Evolutionary conservation across 2,113 vertebrate species (phyloP).

Genomic region (Serinus canaria): DNA sequence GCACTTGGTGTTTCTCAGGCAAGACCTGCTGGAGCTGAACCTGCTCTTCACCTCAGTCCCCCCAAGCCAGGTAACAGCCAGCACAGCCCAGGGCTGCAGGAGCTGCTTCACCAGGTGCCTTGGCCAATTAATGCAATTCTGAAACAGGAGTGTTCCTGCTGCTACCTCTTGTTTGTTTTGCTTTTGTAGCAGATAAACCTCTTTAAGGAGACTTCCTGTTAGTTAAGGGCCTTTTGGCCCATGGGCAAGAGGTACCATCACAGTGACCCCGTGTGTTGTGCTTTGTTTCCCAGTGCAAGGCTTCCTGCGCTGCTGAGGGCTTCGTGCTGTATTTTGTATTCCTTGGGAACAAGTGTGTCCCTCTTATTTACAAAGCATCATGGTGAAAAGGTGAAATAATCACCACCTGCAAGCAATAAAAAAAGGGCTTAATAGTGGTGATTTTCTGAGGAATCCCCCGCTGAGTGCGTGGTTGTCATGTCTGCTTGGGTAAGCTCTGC

Average conservation of each 20-base stretch:
- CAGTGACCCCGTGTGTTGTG: accelerated
- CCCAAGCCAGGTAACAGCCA: not conserved
- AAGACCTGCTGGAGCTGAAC: not conserved
- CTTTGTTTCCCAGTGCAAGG: not conserved
- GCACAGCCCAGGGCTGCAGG: not conserved
- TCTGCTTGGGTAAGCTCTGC: not conserved
- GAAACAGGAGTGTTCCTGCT: not conserved
- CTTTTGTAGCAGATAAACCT: not conserved
- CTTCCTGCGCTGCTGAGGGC: not conserved
- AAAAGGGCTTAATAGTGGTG: not conserved
- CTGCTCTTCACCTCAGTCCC: not conserved
- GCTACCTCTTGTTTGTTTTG: not conserved
- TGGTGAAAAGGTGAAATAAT: not conserved
- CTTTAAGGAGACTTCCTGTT: not conserved
- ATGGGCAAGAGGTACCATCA: not conserved
- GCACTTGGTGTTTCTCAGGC: not conserved
- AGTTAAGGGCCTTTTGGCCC: not conserved
- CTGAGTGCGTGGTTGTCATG: not conserved
- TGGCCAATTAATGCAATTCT: not conserved
- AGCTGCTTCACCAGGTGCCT: not conserved
- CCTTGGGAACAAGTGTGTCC: not conserved
- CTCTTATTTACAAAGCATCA: not conserved
- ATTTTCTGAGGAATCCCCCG: not conserved
- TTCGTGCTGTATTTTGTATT: not conserved
- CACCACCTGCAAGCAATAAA: not conserved